Conservation (phyloP, 1,140 invertebrate genomes). For the Ips nitidus region DNA sequence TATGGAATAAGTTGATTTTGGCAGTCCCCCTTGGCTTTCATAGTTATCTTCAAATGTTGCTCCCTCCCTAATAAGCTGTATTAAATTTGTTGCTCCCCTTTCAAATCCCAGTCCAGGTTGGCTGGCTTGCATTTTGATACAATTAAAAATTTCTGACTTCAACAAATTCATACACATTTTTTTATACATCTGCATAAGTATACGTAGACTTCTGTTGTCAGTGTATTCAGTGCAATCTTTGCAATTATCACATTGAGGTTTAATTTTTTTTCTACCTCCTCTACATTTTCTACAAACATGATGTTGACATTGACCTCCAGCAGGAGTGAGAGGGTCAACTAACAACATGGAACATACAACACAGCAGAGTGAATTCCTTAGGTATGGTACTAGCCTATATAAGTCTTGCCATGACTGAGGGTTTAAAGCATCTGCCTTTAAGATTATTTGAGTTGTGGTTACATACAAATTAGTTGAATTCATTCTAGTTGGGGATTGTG, state of each 20-base stretch:
- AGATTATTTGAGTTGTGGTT: slow-evolving; percentile 76
- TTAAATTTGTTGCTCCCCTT: slow-evolving; percentile 57
- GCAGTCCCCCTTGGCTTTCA: slow-evolving; percentile 67
- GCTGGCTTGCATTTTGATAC: slow-evolving; percentile 59
- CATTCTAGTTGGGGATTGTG: slow-evolving; percentile 58
- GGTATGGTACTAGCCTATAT: slow-evolving; percentile 77
- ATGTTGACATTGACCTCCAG: slow-evolving; percentile 81
- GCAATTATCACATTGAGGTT: slow-evolving; percentile 82
- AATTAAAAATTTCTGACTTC: slow-evolving; percentile 68
- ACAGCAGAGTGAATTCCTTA: slow-evolving; percentile 84
- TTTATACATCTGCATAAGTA: slow-evolving; percentile 84
- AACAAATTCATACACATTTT: slow-evolving; percentile 82
- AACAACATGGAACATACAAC: slow-evolving; percentile 84
- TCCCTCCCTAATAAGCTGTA: slow-evolving; percentile 78
- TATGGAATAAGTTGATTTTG: slow-evolving; percentile 71
- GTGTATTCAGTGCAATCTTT: slow-evolving; percentile 80
- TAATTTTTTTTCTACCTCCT: slow-evolving; percentile 80
- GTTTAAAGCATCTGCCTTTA: slow-evolving; percentile 70
- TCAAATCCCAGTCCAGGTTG: slow-evolving; percentile 51
- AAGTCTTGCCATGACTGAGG: slow-evolving; percentile 76
- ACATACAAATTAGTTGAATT: slow-evolving; percentile 84
- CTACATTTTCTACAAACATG: slow-evolving; percentile 80
- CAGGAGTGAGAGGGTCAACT: slow-evolving; percentile 79
- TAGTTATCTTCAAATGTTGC: slow-evolving; percentile 76
- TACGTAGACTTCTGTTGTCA: slow-evolving; percentile 79